Percentiles rank a stretch among this genome's conserved stretches.
These are phyloP conservation scores for Anastatus disparis DNA, from an alignment of 1,140 invertebrate species.

Conservation along the genomic window DNA sequence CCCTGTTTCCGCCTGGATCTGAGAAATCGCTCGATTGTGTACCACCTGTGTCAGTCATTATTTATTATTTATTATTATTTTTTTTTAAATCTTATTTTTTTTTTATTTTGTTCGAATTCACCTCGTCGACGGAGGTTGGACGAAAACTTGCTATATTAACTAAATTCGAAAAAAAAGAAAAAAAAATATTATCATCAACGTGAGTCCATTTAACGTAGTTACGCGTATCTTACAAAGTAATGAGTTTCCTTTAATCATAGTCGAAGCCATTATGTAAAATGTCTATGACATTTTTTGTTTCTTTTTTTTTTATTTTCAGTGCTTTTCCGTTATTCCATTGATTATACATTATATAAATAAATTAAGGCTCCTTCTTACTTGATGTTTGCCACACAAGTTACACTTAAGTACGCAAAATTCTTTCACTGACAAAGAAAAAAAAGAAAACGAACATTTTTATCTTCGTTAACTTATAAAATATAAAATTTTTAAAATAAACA, in stretches of 20 bases:
- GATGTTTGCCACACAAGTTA: slow-evolving; percentile 23
- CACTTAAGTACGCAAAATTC: slow-evolving; percentile 33
- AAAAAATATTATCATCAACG: slow-evolving; percentile 35
- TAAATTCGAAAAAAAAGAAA: slow-evolving; percentile 36
- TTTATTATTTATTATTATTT: slow-evolving; percentile 23
- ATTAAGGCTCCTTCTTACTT: slow-evolving; percentile 20
- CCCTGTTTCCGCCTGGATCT: slow-evolving; percentile 56
- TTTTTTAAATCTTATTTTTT: background rate
- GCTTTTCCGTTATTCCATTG: slow-evolving; percentile 5
- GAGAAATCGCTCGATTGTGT: slow-evolving; percentile 53
- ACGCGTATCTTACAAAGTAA: slow-evolving; percentile 40
- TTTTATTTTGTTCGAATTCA: slow-evolving; percentile 31
- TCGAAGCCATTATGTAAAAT: slow-evolving; percentile 18
- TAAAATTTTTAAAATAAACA: slow-evolving; percentile 31
- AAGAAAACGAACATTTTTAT: slow-evolving; percentile 1
- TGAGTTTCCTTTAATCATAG: slow-evolving; percentile 40
- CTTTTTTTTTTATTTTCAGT: too few relatives aligned
- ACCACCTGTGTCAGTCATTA: slow-evolving; percentile 55
- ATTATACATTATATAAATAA: slow-evolving; percentile 25
- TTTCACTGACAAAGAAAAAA: background rate
- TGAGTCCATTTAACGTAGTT: slow-evolving; percentile 37
- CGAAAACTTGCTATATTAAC: slow-evolving; percentile 36
- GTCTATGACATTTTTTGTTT: slow-evolving; percentile 20
- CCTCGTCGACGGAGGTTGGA: slow-evolving; percentile 33
- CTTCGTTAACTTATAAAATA: slow-evolving; percentile 19